Base-by-base conservation (phyloP, 2,888 invertebrate genomes). In the Acholoe squamosa region DNA sequence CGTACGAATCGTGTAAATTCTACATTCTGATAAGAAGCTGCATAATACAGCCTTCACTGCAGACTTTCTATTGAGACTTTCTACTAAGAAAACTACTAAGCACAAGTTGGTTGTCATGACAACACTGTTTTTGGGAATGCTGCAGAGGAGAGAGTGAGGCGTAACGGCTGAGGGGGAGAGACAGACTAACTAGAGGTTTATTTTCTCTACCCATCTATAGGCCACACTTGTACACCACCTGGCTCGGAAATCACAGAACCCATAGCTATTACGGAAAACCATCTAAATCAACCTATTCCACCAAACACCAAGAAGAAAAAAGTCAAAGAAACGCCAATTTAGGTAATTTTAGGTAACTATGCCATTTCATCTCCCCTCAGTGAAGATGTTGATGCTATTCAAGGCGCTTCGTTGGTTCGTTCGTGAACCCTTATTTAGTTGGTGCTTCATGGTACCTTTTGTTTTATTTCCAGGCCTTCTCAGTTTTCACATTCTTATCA, bases 221-320 rank as follows among this genome's bases (percentile, higher is more conserved):
- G 90, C 54, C 90, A 90, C 54, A 90, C 90, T 34, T 90, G 90
- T 80, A n/a, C 76, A 51, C 67, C 67, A 43, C 54, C 31, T 22
- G 84, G 76, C 34, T 25, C 90, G 14, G 90, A 90, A 33, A 31
- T 80, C 67, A 25, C 89, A 43, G 90, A 90, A 34, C 80, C 90
- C 0, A 31, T 90, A 19, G 28, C 90, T 84, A 80, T 90, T 54
- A 90, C 76, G 90, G 90, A 90, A 54, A 90, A 90, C 80, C 90
- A 90, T 56, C 80, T 90, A 33, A 90, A 52, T 80, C 90, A 80
- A 56, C 90, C 86, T 86, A 86, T 86, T 86, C 86, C 25, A 80
- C 90, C 71, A 43, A 90, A 80, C 90, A 90, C 54, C 90, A 90
- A 90, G 90, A 90, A 90, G 90, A 90, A 90, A 90, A 90, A 90